Conservation (phyloP, 2,113 vertebrate species). For the Macrotis lagotis region DNA sequence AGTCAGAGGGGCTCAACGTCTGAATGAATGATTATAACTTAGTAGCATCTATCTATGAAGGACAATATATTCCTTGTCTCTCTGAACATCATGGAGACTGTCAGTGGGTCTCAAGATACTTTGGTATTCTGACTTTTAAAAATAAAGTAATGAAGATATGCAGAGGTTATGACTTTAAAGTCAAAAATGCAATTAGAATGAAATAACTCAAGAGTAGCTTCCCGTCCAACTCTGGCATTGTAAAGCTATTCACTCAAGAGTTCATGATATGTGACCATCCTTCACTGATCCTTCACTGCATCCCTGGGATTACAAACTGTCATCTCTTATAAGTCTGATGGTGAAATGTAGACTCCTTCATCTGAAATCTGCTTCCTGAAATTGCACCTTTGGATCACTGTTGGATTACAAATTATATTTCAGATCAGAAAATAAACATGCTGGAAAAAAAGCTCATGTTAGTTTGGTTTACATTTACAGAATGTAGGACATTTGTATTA, state of each 20-base stretch:
- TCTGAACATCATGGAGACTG: not conserved
- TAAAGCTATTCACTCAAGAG: constrained; percentile 49
- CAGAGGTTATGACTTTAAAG: constrained; percentile 61
- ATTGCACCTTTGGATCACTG: constrained; percentile 31
- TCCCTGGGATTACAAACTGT: constrained; percentile 49
- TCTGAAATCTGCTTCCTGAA: constrained; percentile 57
- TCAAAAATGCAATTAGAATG: constrained; percentile 53
- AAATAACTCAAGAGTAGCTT: constrained; percentile 34
- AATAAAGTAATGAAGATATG: constrained; percentile 47
- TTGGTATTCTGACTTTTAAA: constrained; percentile 34
- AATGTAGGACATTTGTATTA: constrained; percentile 9
- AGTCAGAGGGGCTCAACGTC: not conserved
- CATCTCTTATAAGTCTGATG: constrained; percentile 58
- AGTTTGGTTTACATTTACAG: not conserved
- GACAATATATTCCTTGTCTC: not conserved
- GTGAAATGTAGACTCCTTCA: constrained; percentile 61
- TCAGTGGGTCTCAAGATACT: not conserved
- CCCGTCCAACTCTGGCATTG: not conserved
- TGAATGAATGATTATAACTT: not conserved
- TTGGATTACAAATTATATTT: constrained; percentile 65
- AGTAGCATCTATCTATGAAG: not conserved
- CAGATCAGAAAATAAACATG: constrained; percentile 48
- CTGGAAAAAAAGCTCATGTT: constrained; percentile 50
- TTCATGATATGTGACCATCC: constrained; percentile 41
- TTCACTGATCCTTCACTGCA: constrained; percentile 61